phyloP scores from a whole-genome alignment of 2,888 invertebrate genomes.

The Agelastica alni region DNA sequence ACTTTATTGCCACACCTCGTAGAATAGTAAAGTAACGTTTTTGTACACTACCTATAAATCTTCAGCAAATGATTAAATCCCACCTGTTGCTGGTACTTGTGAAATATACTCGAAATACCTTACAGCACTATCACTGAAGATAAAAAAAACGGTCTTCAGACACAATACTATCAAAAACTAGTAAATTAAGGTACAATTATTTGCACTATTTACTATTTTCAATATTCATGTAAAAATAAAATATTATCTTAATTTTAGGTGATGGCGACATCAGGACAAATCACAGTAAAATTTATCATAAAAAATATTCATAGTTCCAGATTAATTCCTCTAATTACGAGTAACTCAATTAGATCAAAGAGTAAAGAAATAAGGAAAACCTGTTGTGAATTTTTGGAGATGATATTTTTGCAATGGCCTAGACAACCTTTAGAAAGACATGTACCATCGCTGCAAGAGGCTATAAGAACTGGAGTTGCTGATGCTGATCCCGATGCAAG shows the following conservation, averaged over 20 bases:
- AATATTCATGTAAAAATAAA: too few relatives aligned
- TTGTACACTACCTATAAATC: too few relatives aligned
- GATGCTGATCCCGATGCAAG: slow-evolving; percentile 94
- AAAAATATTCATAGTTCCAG: slow-evolving; percentile 80
- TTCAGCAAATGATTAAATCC: too few relatives aligned
- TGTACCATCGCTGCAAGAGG: slow-evolving; percentile 75
- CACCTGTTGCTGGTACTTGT: too few relatives aligned
- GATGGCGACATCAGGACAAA: slow-evolving; percentile 85
- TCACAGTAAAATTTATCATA: slow-evolving; percentile 87
- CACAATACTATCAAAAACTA: too few relatives aligned
- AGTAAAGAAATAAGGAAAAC: slow-evolving; percentile 87
- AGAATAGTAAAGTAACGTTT: too few relatives aligned
- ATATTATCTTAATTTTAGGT: too few relatives aligned
- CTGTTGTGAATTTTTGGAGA: slow-evolving; percentile 80
- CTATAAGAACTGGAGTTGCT: slow-evolving; percentile 82
- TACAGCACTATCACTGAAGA: too few relatives aligned
- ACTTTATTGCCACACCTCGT: too few relatives aligned
- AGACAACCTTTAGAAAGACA: slow-evolving; percentile 81
- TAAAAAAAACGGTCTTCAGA: too few relatives aligned
- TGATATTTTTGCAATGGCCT: slow-evolving; percentile 88
- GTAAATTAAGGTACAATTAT: too few relatives aligned
- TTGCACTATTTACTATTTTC: background rate
- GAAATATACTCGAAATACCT: too few relatives aligned
- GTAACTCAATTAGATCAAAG: slow-evolving; percentile 78
- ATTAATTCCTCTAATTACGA: slow-evolving; percentile 77